A percentile compares a stretch with the other conserved stretches of the same genome.
These are phyloP conservation scores for Palloptera scutellata DNA, from an alignment of 2,888 invertebrate genomes.

Conservation along the genomic window DNA sequence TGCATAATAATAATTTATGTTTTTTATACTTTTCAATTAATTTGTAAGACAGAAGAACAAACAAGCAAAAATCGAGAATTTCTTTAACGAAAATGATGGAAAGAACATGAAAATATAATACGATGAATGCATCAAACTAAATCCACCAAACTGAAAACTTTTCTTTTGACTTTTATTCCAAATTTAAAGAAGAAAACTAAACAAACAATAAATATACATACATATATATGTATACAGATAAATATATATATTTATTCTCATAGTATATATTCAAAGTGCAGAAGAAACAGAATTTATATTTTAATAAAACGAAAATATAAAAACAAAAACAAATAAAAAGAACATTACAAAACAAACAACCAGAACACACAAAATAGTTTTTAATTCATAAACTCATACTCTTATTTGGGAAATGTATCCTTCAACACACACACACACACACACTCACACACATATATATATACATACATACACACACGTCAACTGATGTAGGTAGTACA, in stretches of 20 bases:
- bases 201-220: slow-evolving; percentile 7
- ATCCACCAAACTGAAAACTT: slow-evolving; percentile 29
- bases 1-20: background rate
- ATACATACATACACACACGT: too few relatives aligned
- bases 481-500: slow-evolving; percentile 12
- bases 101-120: slow-evolving; percentile 11
- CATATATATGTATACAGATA: slow-evolving; percentile 14
- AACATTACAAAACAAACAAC: slow-evolving; percentile 26
- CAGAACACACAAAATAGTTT: slow-evolving; percentile 20
- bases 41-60: background rate
- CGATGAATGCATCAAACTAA: slow-evolving; percentile 22
- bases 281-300: slow-evolving; percentile 35
- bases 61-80: too few relatives aligned
- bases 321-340: slow-evolving; percentile 22
- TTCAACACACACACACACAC: too few relatives aligned
- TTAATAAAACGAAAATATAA: slow-evolving; percentile 30
- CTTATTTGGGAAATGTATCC: too few relatives aligned
- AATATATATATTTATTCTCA: slow-evolving; percentile 45
- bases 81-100: background rate
- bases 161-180: slow-evolving; percentile 17
- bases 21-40: slow-evolving; percentile 4
- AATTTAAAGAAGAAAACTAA: slow-evolving; percentile 27
- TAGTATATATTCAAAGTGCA: slow-evolving; percentile 36
- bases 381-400: background rate
- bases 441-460: too few relatives aligned